phyloP scores from a whole-genome alignment of 2,113 vertebrate species.

The Zosterops japonicus region DNA sequence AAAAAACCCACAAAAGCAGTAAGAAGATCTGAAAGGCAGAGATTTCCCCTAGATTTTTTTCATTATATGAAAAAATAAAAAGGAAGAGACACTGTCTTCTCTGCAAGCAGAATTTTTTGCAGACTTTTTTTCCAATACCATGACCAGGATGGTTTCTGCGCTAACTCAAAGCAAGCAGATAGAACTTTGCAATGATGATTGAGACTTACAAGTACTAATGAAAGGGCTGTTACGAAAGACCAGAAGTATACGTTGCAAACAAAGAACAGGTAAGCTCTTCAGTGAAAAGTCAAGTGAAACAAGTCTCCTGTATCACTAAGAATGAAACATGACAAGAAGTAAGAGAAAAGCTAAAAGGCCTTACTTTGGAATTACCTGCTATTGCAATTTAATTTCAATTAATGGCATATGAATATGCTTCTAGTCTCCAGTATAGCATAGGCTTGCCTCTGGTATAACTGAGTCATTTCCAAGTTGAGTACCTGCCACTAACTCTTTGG shows the following conservation, averaged over 20 bases:
- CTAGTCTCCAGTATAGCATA: neutral
- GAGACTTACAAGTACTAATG: neutral
- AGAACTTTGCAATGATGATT: neutral
- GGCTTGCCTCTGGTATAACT: neutral
- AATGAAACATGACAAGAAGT: neutral
- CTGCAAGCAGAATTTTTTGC: neutral
- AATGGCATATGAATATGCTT: neutral
- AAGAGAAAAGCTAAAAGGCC: neutral
- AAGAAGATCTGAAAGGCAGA: neutral
- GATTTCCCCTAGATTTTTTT: neutral
- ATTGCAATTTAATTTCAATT: neutral
- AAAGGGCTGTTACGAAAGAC: neutral
- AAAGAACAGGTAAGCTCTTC: neutral
- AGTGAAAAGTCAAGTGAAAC: neutral
- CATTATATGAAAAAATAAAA: neutral
- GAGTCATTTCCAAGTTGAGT: neutral
- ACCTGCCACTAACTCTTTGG: neutral
- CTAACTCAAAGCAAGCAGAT: neutral
- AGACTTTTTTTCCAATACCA: neutral
- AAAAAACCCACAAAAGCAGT: fast-evolving
- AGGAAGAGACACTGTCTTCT: neutral
- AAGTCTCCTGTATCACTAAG: neutral
- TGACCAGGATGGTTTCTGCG: neutral
- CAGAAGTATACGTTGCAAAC: neutral
- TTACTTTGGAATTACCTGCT: neutral